These are phyloP conservation scores for Vidua chalybeata DNA, from an alignment of 2,113 vertebrate genomes.

Conservation along the genomic window DNA sequence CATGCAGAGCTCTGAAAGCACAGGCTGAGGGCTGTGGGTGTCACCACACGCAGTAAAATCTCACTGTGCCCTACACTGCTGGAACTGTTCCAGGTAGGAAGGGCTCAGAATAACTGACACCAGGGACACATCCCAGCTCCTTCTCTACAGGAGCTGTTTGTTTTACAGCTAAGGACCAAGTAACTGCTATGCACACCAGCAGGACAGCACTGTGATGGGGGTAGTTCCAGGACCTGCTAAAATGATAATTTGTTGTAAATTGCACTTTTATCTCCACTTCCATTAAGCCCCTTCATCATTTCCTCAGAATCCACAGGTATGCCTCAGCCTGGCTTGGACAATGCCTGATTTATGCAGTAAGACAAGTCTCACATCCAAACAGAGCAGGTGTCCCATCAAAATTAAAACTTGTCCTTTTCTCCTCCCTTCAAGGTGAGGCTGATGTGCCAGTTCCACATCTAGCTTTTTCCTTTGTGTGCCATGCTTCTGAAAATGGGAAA, in stretches of 20 bases:
- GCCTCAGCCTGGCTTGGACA: neutral
- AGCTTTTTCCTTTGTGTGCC: neutral
- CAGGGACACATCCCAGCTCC: neutral
- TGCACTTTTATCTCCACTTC: neutral
- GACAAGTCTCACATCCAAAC: neutral
- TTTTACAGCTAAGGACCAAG: neutral
- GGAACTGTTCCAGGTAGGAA: neutral
- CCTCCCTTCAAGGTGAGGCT: neutral
- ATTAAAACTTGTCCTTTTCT: neutral
- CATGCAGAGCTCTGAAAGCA: neutral
- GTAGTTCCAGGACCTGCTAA: neutral
- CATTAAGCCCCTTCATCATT: neutral
- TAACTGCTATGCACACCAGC: neutral
- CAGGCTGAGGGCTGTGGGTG: neutral
- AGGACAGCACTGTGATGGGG: neutral
- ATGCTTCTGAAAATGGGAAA: neutral
- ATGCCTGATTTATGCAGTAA: neutral
- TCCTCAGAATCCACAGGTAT: neutral
- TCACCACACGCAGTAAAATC: neutral
- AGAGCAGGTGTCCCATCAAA: neutral
- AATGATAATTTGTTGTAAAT: neutral
- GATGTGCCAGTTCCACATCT: neutral
- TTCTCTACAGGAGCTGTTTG: neutral
- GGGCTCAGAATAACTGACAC: neutral
- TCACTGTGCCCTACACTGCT: accelerated